phyloP scores from a whole-genome alignment of 2,888 invertebrate genomes.

The Hypsopygia costalis region DNA sequence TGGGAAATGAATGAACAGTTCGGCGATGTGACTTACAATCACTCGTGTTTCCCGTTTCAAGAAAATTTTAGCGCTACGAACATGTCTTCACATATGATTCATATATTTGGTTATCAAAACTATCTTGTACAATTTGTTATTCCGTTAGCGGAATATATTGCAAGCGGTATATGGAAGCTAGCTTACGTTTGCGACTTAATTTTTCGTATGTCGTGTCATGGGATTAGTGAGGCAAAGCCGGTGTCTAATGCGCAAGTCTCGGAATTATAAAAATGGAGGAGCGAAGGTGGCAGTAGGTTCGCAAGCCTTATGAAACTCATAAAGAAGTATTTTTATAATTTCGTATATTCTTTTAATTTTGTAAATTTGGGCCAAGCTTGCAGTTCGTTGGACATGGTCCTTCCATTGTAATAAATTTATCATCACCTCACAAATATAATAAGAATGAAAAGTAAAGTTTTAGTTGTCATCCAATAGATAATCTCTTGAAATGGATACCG shows the following conservation, averaged over 20 bases:
- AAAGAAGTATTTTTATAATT: background rate
- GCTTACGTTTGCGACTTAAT: background rate
- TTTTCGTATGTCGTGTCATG: background rate
- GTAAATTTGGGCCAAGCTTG: background rate
- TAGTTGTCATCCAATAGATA: too few species aligned
- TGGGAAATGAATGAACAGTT: slow-evolving; percentile 52
- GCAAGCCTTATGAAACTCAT: slow-evolving; percentile 7
- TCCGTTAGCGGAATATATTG: too few species aligned
- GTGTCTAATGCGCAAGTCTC: background rate
- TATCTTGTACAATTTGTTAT: too few species aligned
- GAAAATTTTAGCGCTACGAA: too few species aligned
- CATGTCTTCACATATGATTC: too few species aligned
- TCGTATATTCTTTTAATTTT: background rate
- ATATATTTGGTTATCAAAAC: too few species aligned
- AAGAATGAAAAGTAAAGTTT: too few species aligned
- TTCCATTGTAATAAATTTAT: background rate
- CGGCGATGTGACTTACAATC: slow-evolving; percentile 20
- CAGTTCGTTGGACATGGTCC: background rate
- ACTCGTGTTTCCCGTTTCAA: too few species aligned
- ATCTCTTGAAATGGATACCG: too few species aligned
- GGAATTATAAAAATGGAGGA: background rate
- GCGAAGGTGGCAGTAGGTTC: background rate
- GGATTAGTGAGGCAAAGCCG: background rate
- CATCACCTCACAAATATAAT: too few species aligned
- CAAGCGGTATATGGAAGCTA: too few species aligned